Base-by-base conservation (phyloP, 2,113 vertebrate species). In the Ranitomeya imitator region DNA sequence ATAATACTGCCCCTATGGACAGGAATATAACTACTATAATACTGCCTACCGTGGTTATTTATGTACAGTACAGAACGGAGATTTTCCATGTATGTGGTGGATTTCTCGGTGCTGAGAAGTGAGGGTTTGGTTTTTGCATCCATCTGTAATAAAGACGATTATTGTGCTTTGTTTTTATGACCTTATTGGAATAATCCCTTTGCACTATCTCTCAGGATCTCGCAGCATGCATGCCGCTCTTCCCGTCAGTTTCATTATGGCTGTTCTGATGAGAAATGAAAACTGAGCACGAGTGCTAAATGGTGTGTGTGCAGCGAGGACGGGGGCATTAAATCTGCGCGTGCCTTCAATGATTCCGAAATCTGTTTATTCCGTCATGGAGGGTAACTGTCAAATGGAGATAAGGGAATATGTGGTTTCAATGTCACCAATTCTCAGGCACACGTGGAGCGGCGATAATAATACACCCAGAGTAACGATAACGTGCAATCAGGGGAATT, bases 281-380 rank as follows among this genome's bases (percentile, higher is more conserved):
- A n/a, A 16, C 15, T 31, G 0, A 51, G 83, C 12, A 81, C 10
- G 0, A 5, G 79, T 86, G 86, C 83, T 79, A 26, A 83, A 26
- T 76, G 85, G 80, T 69, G 37, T 86, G 61, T 0, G 7, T 83
- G 71, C 31, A 59, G 76, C 83, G 84, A 81, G 85, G 88, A 84
- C n/a, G 71, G 60, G 84, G 88, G 86, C 83, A 12, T 60, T 26
- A 57, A 86, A 86, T 37, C 14, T 51, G 79, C 37, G 60, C 79
- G 1, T 26, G 55, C 89, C 67, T 73, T 89, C 60, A 51, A 10
- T 89, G 89, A 86, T 88, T 89, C 90, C 82, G 86, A 86, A 88
- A 85, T 65, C 73, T 91, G 87, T 90, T 89, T 81, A 57, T 60
- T 45, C 85, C 3, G 14, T 85, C 80, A 37, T 54, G 82, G 86